Percentiles rank a stretch among this genome's conserved stretches.
Evolutionary conservation across 1,140 invertebrate species (phyloP).

Genomic region (Popillia japonica): DNA sequence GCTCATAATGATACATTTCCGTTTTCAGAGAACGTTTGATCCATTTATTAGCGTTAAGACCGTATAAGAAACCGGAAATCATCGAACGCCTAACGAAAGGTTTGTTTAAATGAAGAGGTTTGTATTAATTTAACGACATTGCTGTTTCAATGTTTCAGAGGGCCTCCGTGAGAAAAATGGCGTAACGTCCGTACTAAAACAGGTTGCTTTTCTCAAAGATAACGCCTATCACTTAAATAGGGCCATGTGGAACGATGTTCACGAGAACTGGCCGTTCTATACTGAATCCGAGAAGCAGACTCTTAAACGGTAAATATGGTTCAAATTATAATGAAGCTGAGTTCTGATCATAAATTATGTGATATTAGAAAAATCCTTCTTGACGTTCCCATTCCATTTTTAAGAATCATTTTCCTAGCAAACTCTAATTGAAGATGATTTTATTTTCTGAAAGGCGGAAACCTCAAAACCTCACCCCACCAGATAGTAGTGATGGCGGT

Average conservation of each 20-base stretch:
- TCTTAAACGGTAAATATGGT: constrained; percentile 75
- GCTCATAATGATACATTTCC: background rate
- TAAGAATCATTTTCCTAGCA: no score
- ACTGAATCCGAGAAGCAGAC: constrained; percentile 86
- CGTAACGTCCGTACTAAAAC: constrained; percentile 76
- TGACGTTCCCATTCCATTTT: no score
- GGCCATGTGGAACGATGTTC: constrained; percentile 90
- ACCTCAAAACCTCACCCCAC: constrained; percentile 87
- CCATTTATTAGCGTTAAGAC: constrained; percentile 89
- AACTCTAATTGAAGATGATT: no score
- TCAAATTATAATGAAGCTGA: background rate
- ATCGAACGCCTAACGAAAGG: constrained; percentile 80
- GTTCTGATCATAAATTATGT: background rate
- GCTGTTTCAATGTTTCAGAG: constrained; percentile 63
- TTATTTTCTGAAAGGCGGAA: constrained; percentile 69
- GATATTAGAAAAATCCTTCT: no score
- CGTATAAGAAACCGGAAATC: constrained; percentile 92
- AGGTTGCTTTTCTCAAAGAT: constrained; percentile 82
- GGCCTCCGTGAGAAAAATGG: constrained; percentile 82
- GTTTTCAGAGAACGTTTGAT: constrained; percentile 85
- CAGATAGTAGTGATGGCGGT: constrained; percentile 81
- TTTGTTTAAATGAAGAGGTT: constrained; percentile 55
- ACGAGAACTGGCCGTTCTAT: constrained; percentile 94
- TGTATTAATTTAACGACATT: no score
- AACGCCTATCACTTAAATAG: constrained; percentile 88